phyloP scores from a whole-genome alignment of 2,797 vertebrate genomes.

The Hydrolagus colliei region DNA sequence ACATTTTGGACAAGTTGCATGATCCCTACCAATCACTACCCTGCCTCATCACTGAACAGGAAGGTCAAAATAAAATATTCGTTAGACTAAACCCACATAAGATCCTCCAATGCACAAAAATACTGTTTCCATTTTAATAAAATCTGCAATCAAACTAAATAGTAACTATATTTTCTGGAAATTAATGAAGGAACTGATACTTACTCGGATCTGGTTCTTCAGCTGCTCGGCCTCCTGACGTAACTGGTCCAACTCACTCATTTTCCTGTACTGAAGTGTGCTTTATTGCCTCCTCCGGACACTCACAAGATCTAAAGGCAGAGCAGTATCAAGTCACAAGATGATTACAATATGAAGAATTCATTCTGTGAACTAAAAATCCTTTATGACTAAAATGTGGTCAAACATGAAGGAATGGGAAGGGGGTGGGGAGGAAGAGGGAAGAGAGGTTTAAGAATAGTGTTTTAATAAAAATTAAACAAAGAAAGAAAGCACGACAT shows the following conservation, averaged over 20 bases:
- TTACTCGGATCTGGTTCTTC: constrained; percentile 94
- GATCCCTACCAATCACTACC: too few relatives aligned
- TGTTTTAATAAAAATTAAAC: too few relatives aligned
- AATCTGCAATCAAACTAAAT: background rate
- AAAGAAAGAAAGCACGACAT: too few relatives aligned
- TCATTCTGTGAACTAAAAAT: too few relatives aligned
- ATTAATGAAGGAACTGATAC: constrained; percentile 41
- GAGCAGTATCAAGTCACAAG: constrained; percentile 28
- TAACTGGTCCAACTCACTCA: constrained; percentile 98
- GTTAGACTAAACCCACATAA: background rate
- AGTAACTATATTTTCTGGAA: background rate
- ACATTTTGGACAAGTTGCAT: too few relatives aligned
- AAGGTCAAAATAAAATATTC: too few relatives aligned
- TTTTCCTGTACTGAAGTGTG: constrained; percentile 82
- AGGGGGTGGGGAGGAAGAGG: background rate
- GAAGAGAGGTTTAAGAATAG: too few relatives aligned
- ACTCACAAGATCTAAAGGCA: constrained; percentile 71
- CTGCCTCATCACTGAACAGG: too few relatives aligned
- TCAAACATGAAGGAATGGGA: background rate
- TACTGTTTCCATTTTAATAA: background rate
- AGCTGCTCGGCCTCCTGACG: constrained; percentile 95
- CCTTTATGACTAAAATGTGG: background rate
- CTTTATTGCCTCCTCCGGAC: constrained; percentile 72
- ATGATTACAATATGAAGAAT: too few relatives aligned
- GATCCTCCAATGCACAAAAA: background rate